Percentiles rank a stretch among this genome's conserved stretches.
Conservation (phyloP, 1,140 invertebrate species). For the Drosophila nannoptera region DNA sequence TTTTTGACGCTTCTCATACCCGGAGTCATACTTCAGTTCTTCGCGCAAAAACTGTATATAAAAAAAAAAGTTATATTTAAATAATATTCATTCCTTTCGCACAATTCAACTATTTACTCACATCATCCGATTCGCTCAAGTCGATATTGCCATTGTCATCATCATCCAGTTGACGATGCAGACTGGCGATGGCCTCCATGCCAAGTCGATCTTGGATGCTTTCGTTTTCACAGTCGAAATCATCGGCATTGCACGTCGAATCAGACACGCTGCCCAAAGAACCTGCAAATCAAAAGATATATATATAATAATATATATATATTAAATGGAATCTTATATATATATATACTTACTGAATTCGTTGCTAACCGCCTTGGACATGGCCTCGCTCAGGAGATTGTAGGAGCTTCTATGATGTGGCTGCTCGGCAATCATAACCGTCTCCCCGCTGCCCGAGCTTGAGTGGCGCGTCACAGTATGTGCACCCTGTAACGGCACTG, state of each 20-base stretch:
- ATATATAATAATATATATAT: too few species aligned
- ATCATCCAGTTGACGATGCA: slow-evolving; percentile 94
- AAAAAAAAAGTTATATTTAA: background rate
- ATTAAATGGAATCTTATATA: background rate
- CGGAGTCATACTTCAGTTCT: slow-evolving; percentile 95
- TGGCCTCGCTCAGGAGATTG: slow-evolving; percentile 78
- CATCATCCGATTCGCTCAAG: slow-evolving; percentile 95
- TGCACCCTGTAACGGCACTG: background rate
- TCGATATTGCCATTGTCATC: slow-evolving; percentile 97
- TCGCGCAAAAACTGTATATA: slow-evolving; percentile 91
- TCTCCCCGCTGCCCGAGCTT: slow-evolving; percentile 6
- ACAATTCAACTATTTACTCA: slow-evolving; percentile 80
- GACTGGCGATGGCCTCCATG: slow-evolving; percentile 91
- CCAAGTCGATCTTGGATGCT: slow-evolving; percentile 88
- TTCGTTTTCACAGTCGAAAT: slow-evolving; percentile 86
- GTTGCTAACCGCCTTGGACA: slow-evolving; percentile 79
- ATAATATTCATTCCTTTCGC: background rate
- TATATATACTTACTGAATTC: slow-evolving; percentile 77
- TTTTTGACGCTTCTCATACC: slow-evolving; percentile 92
- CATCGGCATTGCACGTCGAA: slow-evolving; percentile 82
- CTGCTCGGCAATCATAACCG: slow-evolving; percentile 4
- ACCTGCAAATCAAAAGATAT: slow-evolving; percentile 34
- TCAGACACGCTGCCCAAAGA: slow-evolving; percentile 75
- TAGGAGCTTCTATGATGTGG: slow-evolving; percentile 66
- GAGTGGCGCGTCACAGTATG: background rate